Evolutionary conservation across 2,113 vertebrate species (phyloP).

Genomic region (Smithornis capensis): DNA sequence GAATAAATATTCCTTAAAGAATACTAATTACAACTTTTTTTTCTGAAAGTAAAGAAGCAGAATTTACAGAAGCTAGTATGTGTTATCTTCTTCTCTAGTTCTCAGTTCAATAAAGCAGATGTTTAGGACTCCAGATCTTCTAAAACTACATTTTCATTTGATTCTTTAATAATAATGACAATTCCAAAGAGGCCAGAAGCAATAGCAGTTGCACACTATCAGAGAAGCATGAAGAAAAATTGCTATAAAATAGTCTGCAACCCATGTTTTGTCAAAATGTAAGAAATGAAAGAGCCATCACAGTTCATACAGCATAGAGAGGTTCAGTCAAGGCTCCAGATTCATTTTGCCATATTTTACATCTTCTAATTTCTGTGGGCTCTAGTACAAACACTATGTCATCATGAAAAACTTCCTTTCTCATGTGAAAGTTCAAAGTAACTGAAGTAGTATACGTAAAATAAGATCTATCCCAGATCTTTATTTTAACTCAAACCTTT

Average conservation of each 20-base stretch:
- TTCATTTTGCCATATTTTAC: neutral
- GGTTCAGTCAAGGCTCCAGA: neutral
- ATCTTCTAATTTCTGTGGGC: neutral
- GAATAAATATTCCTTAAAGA: neutral
- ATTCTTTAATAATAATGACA: neutral
- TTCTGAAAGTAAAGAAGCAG: neutral
- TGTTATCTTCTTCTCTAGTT: neutral
- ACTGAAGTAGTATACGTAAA: neutral
- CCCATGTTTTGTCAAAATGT: neutral
- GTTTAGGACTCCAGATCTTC: neutral
- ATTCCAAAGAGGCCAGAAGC: neutral
- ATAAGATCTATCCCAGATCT: neutral
- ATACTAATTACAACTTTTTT: neutral
- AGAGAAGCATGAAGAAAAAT: neutral
- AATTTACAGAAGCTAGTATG: neutral
- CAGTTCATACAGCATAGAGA: neutral
- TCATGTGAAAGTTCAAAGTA: neutral
- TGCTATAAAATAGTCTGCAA: neutral
- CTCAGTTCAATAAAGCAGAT: neutral
- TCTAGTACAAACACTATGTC: neutral
- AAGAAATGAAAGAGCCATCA: neutral
- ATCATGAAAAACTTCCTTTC: neutral
- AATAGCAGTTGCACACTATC: neutral
- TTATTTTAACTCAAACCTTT: neutral
- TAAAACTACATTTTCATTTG: neutral